These are phyloP conservation scores for Calcarius lapponicus DNA, from an alignment of 2,797 vertebrate genomes.

Conservation along the genomic window DNA sequence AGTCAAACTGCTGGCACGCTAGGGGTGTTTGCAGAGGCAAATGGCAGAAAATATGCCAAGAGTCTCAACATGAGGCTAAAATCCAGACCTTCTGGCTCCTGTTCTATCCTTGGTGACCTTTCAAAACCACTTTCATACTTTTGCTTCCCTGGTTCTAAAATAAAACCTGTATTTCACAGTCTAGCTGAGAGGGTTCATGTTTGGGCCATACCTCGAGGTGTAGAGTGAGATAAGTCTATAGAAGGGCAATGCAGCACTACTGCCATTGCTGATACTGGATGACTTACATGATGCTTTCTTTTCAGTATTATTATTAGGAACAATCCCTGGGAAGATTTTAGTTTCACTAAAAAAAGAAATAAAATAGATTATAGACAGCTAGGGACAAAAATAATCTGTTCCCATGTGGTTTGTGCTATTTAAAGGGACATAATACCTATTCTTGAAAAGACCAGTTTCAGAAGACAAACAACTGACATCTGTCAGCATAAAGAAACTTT, in stretches of 20 bases:
- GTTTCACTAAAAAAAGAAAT: slow-evolving; percentile 10
- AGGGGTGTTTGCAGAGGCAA: not conserved
- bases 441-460: slow-evolving; percentile 22
- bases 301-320: slow-evolving; percentile 56
- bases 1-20: not conserved
- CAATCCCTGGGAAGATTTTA: slow-evolving; percentile 62
- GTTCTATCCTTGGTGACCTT: slow-evolving; percentile 18
- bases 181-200: not conserved
- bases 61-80: not conserved
- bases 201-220: not conserved
- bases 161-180: slow-evolving; percentile 12
- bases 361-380: slow-evolving; percentile 22
- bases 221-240: not conserved
- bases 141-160: slow-evolving; percentile 29
- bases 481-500: not conserved
- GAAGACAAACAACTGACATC: slow-evolving; percentile 3
- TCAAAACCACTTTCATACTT: not conserved
- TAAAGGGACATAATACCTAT: slow-evolving; percentile 44
- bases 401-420: slow-evolving; percentile 29
- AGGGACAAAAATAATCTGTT: slow-evolving; percentile 52
- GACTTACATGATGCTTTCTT: not conserved
- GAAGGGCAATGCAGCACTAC: not conserved
- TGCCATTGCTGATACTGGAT: not conserved
- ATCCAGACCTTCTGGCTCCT: slow-evolving; percentile 2
- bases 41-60: not conserved